Evolutionary conservation across 1,140 invertebrate species (phyloP).

Genomic region (Drosophila kanapiae): DNA sequence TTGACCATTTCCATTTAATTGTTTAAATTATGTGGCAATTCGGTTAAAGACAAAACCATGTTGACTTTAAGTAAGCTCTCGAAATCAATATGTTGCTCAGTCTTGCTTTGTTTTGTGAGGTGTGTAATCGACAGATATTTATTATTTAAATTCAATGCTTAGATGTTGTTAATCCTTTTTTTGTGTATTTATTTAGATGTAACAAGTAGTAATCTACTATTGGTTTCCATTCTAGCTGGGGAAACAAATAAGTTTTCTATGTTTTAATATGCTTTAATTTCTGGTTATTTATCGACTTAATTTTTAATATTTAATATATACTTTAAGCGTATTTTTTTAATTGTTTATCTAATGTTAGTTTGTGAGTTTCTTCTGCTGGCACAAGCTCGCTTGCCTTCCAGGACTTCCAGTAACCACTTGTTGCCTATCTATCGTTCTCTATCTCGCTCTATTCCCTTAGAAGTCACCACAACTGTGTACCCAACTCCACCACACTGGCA

Average conservation of each 20-base stretch:
- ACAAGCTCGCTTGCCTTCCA: constrained; percentile 27
- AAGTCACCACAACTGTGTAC: constrained; percentile 27
- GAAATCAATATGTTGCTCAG: too few species aligned
- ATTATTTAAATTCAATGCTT: too few species aligned
- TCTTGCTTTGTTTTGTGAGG: too few species aligned
- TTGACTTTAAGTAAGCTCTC: too few species aligned
- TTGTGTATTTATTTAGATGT: too few species aligned
- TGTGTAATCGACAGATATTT: too few species aligned
- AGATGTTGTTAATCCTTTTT: too few species aligned
- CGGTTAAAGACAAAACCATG: not conserved
- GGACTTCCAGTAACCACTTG: constrained; percentile 60
- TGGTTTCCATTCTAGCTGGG: too few species aligned
- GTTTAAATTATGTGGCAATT: constrained; percentile 14
- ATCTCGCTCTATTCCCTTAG: not conserved
- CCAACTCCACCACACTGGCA: constrained; percentile 35
- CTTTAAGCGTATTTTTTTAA: not conserved
- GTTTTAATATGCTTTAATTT: not conserved
- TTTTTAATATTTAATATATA: not conserved
- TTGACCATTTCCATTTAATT: constrained; percentile 46
- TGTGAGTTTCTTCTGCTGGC: too few species aligned
- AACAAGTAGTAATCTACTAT: too few species aligned
- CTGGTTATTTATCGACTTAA: not conserved
- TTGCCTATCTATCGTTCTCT: constrained; percentile 29
- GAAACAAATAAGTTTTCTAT: too few species aligned
- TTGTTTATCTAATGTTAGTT: not conserved